Conservation (phyloP, 2,888 invertebrate species). For the Aleiodes testaceus region DNA sequence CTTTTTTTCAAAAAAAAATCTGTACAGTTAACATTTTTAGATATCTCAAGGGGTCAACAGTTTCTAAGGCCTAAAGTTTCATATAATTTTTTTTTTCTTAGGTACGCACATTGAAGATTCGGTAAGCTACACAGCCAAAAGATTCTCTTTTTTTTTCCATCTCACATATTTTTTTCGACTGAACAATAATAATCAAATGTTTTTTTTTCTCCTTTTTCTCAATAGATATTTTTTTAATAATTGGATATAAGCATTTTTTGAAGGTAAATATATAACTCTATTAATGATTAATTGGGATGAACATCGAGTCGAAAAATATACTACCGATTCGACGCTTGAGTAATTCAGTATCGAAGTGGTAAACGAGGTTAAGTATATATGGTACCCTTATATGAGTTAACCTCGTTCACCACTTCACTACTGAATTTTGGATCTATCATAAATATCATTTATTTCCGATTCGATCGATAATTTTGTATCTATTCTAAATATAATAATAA, state of each 20-base stretch:
- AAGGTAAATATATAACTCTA: conserved; percentile 25
- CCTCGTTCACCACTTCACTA: too few species aligned
- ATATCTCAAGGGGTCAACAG: conserved; percentile 63
- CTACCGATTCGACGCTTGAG: conserved; percentile 36
- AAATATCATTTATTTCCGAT: conserved; percentile 27
- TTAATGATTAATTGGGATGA: conserved; percentile 16
- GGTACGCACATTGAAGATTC: conserved; percentile 59
- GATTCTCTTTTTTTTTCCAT: conserved; percentile 46
- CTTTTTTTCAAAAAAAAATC: conserved; percentile 29
- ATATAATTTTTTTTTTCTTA: conserved; percentile 39
- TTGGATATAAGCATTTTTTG: conserved; percentile 16
- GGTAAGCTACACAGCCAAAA: conserved; percentile 50
- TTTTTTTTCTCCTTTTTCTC: conserved; percentile 20
- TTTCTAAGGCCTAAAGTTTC: conserved; percentile 66
- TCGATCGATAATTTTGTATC: conserved; percentile 11
- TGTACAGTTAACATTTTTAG: conserved; percentile 61
- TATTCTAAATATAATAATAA: conserved; percentile 12
- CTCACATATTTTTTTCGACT: conserved; percentile 44
- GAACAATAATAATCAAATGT: conserved; percentile 34
- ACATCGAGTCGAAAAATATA: conserved; percentile 41
- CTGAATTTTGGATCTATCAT: conserved; percentile 6
- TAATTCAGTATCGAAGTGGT: too few species aligned
- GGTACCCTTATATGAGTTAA: too few species aligned
- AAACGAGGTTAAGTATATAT: too few species aligned
- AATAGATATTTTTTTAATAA: conserved; percentile 24